These are phyloP conservation scores for Palythoa grandis DNA, from an alignment of 92 coral and sea anemone genomes.

Conservation along the genomic window DNA sequence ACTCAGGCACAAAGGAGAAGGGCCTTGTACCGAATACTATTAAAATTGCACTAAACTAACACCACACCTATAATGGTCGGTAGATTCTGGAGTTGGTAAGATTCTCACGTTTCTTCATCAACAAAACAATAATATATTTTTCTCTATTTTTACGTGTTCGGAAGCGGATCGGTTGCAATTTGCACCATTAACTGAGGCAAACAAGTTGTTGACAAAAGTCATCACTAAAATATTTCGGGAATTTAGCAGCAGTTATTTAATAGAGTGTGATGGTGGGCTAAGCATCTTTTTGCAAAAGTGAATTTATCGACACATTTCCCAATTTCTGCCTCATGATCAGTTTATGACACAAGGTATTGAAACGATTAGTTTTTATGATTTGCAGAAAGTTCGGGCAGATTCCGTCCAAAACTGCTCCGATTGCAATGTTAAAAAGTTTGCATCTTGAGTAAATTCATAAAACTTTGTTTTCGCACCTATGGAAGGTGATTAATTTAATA, in stretches of 20 bases:
- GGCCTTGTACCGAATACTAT: background rate
- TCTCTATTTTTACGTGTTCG: slow-evolving; percentile 4
- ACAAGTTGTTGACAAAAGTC: slow-evolving; percentile 42
- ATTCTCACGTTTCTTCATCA: background rate
- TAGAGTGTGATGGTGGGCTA: background rate
- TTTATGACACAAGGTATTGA: background rate
- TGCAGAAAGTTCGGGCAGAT: too few relatives aligned
- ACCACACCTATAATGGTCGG: background rate
- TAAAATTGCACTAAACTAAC: background rate
- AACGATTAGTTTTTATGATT: background rate
- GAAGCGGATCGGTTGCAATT: slow-evolving; percentile 17
- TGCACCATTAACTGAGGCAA: slow-evolving; percentile 38
- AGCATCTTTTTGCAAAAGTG: background rate
- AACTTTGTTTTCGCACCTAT: slow-evolving; percentile 35
- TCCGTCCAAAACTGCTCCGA: background rate
- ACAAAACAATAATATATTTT: background rate
- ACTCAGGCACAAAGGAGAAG: background rate
- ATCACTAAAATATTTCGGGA: slow-evolving; percentile 28
- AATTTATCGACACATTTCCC: background rate
- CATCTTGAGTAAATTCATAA: background rate
- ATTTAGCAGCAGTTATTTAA: background rate
- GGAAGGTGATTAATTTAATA: slow-evolving; percentile 33
- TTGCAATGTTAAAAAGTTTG: background rate
- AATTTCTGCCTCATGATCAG: background rate
- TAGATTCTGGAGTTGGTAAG: background rate